phyloP scores from a whole-genome alignment of 2,888 invertebrate genomes.

The Uloborus plumipes region DNA sequence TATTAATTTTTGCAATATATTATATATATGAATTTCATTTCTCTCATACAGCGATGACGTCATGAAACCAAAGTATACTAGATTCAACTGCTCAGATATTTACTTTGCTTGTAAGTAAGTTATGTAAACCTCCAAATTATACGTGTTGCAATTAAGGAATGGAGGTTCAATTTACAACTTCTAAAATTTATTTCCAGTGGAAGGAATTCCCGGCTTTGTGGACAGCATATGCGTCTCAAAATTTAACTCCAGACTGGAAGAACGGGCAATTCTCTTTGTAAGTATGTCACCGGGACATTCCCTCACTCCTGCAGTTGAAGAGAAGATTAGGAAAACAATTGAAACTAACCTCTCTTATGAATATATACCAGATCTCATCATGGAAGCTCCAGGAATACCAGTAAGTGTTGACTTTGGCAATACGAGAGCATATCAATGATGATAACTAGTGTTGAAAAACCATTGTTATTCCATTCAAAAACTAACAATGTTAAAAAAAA shows the following conservation, averaged over 20 bases:
- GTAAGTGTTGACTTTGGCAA: constrained; percentile 32
- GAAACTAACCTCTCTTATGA: constrained; percentile 73
- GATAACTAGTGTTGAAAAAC: too few species aligned
- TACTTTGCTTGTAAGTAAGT: constrained; percentile 73
- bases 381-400: constrained; percentile 74
- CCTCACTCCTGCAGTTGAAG: constrained; percentile 71
- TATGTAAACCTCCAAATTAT: too few species aligned
- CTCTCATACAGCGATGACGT: constrained; percentile 45
- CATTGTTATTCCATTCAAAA: too few species aligned
- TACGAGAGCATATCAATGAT: too few species aligned
- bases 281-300: constrained; percentile 71
- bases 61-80: constrained; percentile 76
- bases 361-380: constrained; percentile 75
- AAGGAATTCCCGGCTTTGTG: constrained; percentile 73
- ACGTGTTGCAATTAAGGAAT: too few species aligned
- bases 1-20: too few species aligned
- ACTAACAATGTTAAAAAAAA: too few species aligned
- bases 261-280: constrained; percentile 75
- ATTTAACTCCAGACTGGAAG: constrained; percentile 72
- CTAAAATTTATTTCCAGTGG: constrained; percentile 73
- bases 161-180: too few species aligned
- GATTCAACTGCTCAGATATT: constrained; percentile 76
- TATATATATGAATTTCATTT: too few species aligned
- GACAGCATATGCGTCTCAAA: constrained; percentile 76
- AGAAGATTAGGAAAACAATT: constrained; percentile 72